Conservation (phyloP, 2,888 invertebrate genomes). For the Agrotis puta region DNA sequence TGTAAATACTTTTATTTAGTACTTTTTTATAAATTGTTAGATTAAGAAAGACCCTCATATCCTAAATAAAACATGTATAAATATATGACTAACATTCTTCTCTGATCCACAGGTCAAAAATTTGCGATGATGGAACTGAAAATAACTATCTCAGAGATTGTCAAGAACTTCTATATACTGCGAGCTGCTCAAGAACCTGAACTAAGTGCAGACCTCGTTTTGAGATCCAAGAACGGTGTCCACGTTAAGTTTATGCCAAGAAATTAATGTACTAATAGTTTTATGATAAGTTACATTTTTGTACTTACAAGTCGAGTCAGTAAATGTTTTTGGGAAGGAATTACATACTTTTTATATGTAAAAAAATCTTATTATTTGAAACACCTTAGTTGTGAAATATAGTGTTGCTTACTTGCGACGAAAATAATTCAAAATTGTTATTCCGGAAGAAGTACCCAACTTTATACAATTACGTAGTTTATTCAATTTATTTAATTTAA, state of each 20-base stretch:
- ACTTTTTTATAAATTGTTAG: no score
- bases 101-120: constrained; percentile 75
- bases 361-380: no score
- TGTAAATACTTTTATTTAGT: no score
- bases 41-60: no score
- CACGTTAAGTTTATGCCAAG: constrained; percentile 74
- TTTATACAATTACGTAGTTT: no score
- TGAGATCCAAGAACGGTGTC: constrained; percentile 80
- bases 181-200: constrained; percentile 77
- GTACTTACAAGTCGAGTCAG: constrained; percentile 12
- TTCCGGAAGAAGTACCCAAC: no score
- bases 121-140: constrained; percentile 90
- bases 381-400: no score
- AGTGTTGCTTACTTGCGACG: no score
- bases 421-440: no score
- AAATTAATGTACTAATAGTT: constrained; percentile 40
- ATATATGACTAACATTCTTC: not conserved
- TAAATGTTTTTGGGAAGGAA: constrained; percentile 9
- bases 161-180: constrained; percentile 84
- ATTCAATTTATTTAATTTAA: no score
- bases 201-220: constrained; percentile 79
- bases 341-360: no score
- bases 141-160: constrained; percentile 85
- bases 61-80: no score
- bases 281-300: constrained; percentile 18